Base-by-base conservation (phyloP, 1,140 invertebrate species). In the Apocrypta bakeri region DNA sequence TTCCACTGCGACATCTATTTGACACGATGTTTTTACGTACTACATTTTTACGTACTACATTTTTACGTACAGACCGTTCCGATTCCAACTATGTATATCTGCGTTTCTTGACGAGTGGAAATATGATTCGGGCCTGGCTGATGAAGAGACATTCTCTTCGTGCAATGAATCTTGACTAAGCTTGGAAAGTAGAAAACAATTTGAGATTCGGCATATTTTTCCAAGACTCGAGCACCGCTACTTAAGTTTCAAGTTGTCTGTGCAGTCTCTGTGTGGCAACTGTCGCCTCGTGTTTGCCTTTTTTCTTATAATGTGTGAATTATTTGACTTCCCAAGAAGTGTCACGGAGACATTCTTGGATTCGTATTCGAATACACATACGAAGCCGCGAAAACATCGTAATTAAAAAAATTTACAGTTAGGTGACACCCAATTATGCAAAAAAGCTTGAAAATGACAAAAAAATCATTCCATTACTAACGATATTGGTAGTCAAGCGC, bases 61-160 rank as follows among this genome's bases (percentile, higher is more conserved):
- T n/a, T n/a, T n/a, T n/a, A n/a, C n/a, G 68, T 12, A 27, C 61
- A 61, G 68, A 79, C 61, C 71, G 78, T 27, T n/a, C 29, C 71
- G 75, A 74, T 78, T 83, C 71, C 69, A 75, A 83, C 75, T 79
- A 61, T 63, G 68, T n/a, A n/a, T n/a, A n/a, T n/a, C n/a, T 76
- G 69, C 69, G 56, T 63, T 64, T 77, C 56, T 74, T 12, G 56
- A 79, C 6, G 37, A 48, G 25, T 33, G 61, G 11, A 64, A 64
- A 64, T 25, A 12, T 64, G 11, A 64, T 17, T 48, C 4, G 42
- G 42, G 12, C 21, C 14, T 17, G 8, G 42, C 14, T 12, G 14
- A 48, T 48, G 42, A 48, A 17, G 12, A 48, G 42, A 48, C 42
- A 48, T 1, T 48, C 21, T 48, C 21, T 48, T 48, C 21, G 42